Conservation (phyloP, 2,797 vertebrate species). For the Neosilurus hyrtlii region DNA sequence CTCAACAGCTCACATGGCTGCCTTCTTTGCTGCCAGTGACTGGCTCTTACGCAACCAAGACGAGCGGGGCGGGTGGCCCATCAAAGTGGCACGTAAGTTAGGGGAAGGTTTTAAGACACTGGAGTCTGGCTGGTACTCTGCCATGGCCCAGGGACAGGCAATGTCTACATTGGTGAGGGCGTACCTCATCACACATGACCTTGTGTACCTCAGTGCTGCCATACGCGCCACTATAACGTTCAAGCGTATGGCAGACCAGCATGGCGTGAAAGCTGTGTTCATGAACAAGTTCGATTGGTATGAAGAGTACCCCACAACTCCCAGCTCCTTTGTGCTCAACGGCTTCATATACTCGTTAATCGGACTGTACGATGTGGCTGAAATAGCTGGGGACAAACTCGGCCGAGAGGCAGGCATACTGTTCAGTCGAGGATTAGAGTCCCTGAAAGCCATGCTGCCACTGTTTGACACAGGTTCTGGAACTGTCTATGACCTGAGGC, state of each 20-base stretch:
- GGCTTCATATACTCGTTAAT: constrained; percentile 86
- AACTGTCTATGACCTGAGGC: constrained; percentile 84
- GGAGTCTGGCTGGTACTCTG: constrained; percentile 87
- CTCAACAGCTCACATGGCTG: constrained; percentile 80
- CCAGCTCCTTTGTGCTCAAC: constrained; percentile 84
- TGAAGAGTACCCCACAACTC: constrained; percentile 84
- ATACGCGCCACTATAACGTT: constrained; percentile 77
- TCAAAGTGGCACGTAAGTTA: constrained; percentile 81
- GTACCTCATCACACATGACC: constrained; percentile 77
- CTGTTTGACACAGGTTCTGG: constrained; percentile 84
- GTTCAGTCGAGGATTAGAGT: constrained; percentile 80
- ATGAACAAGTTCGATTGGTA: constrained; percentile 84
- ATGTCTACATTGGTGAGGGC: constrained; percentile 82
- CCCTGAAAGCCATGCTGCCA: constrained; percentile 83
- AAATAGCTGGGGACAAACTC: constrained; percentile 77
- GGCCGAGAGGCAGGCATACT: constrained; percentile 75
- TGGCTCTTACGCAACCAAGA: constrained; percentile 85
- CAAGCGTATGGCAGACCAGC: constrained; percentile 74
- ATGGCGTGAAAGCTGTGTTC: constrained; percentile 79
- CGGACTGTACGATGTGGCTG: constrained; percentile 82
- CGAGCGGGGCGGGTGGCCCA: constrained; percentile 84
- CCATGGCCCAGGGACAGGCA: constrained; percentile 86
- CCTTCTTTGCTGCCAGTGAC: constrained; percentile 80
- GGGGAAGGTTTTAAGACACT: constrained; percentile 82
- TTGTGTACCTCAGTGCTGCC: constrained; percentile 73